phyloP scores from a whole-genome alignment of 2,797 vertebrate species.

The Apogon talboti region DNA sequence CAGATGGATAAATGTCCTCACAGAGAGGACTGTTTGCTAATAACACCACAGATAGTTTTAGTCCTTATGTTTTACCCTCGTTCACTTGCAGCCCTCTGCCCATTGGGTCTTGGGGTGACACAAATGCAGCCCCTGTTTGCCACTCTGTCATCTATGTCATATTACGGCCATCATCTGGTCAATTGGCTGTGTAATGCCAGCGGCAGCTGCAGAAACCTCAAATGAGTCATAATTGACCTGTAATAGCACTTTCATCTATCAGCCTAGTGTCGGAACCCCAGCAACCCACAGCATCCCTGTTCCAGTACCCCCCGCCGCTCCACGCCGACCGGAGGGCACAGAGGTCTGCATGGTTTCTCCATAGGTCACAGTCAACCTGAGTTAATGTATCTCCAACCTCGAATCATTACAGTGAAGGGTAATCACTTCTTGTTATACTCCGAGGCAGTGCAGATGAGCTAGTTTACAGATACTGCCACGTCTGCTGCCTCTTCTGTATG shows the following conservation, averaged over 20 bases:
- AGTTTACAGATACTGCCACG: neutral
- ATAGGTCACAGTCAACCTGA: neutral
- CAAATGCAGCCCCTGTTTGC: slow-evolving; percentile 37
- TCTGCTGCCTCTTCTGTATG: no score
- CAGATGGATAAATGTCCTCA: slow-evolving; percentile 12
- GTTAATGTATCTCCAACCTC: neutral
- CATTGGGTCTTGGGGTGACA: slow-evolving; percentile 16
- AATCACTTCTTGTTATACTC: slow-evolving; percentile 9
- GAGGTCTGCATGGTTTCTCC: slow-evolving; percentile 3
- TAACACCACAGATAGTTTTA: slow-evolving; percentile 7
- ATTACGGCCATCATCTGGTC: slow-evolving; percentile 73
- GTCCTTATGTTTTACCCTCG: slow-evolving; percentile 14
- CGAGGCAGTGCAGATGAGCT: neutral
- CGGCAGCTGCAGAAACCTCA: slow-evolving; percentile 60
- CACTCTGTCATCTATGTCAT: slow-evolving; percentile 71
- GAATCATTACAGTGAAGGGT: slow-evolving; percentile 2
- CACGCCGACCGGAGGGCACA: slow-evolving; percentile 14
- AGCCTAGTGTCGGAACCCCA: slow-evolving; percentile 43
- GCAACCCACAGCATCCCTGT: neutral
- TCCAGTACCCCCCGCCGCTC: slow-evolving; percentile 9
- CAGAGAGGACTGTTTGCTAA: neutral
- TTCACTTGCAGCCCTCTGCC: slow-evolving; percentile 6
- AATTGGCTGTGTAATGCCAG: slow-evolving; percentile 79
- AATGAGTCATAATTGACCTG: slow-evolving; percentile 76
- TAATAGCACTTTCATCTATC: slow-evolving; percentile 68